phyloP scores from a whole-genome alignment of 2,797 vertebrate genomes.

The Clarias platycephalus region DNA sequence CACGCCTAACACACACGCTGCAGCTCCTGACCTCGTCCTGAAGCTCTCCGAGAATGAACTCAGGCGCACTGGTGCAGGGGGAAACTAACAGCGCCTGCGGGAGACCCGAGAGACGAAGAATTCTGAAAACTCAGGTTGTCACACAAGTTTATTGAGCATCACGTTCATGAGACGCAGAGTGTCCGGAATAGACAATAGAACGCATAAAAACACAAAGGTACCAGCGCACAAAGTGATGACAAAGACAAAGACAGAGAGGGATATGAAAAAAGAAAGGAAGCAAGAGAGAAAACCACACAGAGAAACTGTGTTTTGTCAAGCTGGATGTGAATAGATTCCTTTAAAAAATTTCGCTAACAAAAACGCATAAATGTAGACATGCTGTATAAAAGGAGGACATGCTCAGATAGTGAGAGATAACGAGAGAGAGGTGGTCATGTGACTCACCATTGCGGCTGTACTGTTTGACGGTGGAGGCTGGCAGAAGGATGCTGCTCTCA shows the following conservation, averaged over 20 bases:
- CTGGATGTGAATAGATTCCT: neutral
- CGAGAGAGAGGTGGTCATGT: neutral
- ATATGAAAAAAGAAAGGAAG: neutral
- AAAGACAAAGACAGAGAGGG: neutral
- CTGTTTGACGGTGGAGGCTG: constrained; percentile 92
- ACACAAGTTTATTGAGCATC: neutral
- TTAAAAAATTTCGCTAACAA: too few relatives aligned
- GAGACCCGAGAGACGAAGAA: neutral
- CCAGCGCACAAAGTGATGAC: neutral
- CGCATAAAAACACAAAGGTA: neutral
- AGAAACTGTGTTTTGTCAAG: neutral
- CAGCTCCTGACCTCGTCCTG: neutral
- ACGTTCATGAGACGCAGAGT: neutral
- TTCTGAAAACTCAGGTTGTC: neutral
- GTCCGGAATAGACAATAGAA: neutral
- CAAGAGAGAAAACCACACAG: neutral
- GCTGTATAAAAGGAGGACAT: neutral
- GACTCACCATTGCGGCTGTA: constrained; percentile 92
- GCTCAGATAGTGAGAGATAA: neutral
- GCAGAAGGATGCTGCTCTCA: constrained; percentile 89
- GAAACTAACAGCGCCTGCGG: neutral
- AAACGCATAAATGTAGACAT: too few relatives aligned
- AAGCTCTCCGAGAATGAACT: neutral
- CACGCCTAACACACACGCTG: neutral
- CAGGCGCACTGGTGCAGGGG: neutral